phyloP scores from a whole-genome alignment of 2,113 vertebrate species.

The Pseudorectes ferrugineus region DNA sequence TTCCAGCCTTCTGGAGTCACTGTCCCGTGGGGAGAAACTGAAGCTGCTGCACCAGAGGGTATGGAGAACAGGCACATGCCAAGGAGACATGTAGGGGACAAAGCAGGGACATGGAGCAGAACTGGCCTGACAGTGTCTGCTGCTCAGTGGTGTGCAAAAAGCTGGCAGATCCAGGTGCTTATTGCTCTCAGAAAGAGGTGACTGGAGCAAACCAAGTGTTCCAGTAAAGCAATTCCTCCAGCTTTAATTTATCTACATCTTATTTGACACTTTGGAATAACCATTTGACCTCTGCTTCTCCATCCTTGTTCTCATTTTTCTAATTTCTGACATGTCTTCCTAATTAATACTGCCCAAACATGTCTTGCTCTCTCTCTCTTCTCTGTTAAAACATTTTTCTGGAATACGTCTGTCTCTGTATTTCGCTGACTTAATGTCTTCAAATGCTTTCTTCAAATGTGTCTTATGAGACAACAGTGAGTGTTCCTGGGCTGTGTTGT shows the following conservation, averaged over 20 bases:
- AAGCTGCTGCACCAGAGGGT: not conserved
- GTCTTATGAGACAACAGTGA: not conserved
- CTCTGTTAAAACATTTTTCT: conserved; percentile 7
- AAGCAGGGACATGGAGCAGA: not conserved
- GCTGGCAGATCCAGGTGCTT: not conserved
- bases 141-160: not conserved
- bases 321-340: conserved; percentile 22
- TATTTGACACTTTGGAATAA: not conserved
- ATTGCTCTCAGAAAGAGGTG: not conserved
- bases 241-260: conserved; percentile 19
- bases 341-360: conserved; percentile 21
- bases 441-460: not conserved
- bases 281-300: not conserved
- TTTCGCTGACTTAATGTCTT: not conserved
- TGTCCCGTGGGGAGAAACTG: not conserved
- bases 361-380: not conserved
- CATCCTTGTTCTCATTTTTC: not conserved
- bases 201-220: not conserved
- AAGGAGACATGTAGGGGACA: not conserved
- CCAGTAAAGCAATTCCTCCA: not conserved
- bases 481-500: not conserved
- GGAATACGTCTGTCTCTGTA: not conserved
- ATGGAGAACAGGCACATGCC: not conserved
- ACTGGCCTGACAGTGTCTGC: not conserved
- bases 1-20: not conserved